Conservation (phyloP, 1,140 invertebrate genomes). For the Sycophaga agraensis region DNA sequence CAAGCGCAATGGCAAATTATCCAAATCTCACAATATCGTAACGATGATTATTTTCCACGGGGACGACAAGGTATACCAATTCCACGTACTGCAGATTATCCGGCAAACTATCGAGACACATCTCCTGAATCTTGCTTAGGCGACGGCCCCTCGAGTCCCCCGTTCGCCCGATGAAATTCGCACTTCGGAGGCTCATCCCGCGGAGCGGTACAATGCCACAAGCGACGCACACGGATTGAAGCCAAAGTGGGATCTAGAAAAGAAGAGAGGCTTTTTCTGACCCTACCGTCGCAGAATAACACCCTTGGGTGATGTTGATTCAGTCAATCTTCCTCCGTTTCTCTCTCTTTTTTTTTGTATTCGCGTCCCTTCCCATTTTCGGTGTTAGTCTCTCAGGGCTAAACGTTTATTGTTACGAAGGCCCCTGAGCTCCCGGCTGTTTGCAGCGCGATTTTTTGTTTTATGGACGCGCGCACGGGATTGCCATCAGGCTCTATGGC, state of each 20-base stretch:
- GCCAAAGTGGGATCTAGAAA: background rate
- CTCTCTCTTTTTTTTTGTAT: background rate
- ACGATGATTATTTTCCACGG: too few species aligned
- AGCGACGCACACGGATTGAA: background rate
- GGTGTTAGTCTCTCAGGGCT: background rate
- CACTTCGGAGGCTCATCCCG: constrained; percentile 12
- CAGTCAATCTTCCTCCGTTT: background rate
- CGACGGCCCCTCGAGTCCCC: too few species aligned
- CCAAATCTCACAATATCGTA: too few species aligned
- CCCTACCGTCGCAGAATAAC: background rate
- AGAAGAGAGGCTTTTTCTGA: background rate
- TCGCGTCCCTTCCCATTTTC: background rate
- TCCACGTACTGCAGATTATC: too few species aligned
- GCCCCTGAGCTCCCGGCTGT: background rate
- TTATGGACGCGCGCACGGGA: too few species aligned
- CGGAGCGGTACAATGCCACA: background rate
- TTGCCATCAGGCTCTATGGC: too few species aligned
- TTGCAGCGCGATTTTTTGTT: too few species aligned
- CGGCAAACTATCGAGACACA: too few species aligned
- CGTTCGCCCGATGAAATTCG: background rate
- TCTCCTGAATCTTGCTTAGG: too few species aligned
- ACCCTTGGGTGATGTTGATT: constrained; percentile 8
- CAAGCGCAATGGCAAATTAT: too few species aligned
- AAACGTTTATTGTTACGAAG: constrained; percentile 6
- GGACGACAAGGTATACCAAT: too few species aligned